Base-by-base conservation (phyloP, 2,797 vertebrate genomes). In the Argentina silus region DNA sequence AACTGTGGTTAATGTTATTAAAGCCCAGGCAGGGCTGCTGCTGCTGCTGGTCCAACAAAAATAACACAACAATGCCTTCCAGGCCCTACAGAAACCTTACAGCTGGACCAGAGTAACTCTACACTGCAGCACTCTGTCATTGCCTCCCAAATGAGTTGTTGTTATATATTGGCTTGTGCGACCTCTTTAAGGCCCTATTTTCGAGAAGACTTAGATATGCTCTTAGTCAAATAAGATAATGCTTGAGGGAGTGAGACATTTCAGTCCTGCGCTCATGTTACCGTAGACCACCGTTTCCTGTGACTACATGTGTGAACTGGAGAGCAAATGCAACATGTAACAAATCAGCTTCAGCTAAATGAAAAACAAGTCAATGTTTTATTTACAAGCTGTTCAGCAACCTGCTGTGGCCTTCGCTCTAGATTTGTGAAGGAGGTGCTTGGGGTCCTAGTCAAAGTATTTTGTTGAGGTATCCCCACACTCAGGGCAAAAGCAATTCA, bases 1-100 rank as follows among this genome's bases (percentile, higher is more conserved):
- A 78, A 83, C 88, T 88, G 86, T 82, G 82, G 81, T 87, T 88
- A 86, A 89, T 89, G 80, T 86, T 88, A 88, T 91, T 91, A 90
- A 84, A 89, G 82, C 72, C 71, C 74, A 75, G 78, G 83, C 67
- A 69, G 69, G 78, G 27, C 27, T 36, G 27, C 27, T 36, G 27
- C 27, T 36, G 27, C 78, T n/a, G 17, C 77, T 2, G 70, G 79
- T 87, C 88, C 88, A 91, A 91, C 79, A 67, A 84, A 91, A 92
- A 91, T 87, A 91, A 87, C 91, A 90, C 84, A 89, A 86, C 87
- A 89, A 84, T 85, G 77, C 81, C 83, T 88, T 75, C 63, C 67
- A 79, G 81, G 79, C 76, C 64, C 45, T 77, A 71, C 59, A 83
- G 84, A 86, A 85, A 80, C 57, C 62, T 83, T 81, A 73, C 86